Evolutionary conservation across 2,888 invertebrate species (phyloP).

Genomic region (Parascotia fuliginaria): DNA sequence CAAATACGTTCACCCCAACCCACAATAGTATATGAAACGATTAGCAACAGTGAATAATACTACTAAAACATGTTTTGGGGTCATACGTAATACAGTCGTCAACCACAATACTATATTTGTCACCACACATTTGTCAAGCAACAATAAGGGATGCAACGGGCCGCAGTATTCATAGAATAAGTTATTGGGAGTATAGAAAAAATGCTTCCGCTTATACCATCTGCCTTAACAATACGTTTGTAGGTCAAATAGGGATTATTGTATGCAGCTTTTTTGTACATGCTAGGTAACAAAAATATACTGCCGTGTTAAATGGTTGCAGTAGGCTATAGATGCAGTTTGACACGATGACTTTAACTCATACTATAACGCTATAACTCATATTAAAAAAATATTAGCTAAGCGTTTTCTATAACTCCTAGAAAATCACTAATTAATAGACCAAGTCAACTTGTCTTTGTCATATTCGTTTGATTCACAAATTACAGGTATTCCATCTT

Average conservation of each 20-base stretch:
- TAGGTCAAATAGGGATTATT: constrained; percentile 75
- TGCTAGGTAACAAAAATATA: too few relatives aligned
- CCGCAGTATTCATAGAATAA: constrained; percentile 55
- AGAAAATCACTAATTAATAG: too few relatives aligned
- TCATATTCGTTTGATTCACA: too few relatives aligned
- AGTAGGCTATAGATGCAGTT: too few relatives aligned
- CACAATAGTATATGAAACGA: constrained; percentile 13
- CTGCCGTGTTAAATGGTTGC: too few relatives aligned
- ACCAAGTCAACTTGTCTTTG: too few relatives aligned
- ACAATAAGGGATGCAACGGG: constrained; percentile 50
- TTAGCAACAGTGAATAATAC: constrained; percentile 39
- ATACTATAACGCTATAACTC: too few relatives aligned
- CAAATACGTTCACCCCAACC: background rate
- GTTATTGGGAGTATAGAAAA: constrained; percentile 50
- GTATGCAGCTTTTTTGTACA: too few relatives aligned
- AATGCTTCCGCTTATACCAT: constrained; percentile 62
- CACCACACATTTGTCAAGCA: constrained; percentile 79
- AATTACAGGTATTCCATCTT: too few relatives aligned
- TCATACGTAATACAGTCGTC: constrained; percentile 68
- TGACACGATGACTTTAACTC: too few relatives aligned
- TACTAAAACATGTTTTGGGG: constrained; percentile 31
- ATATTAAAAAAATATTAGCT: too few relatives aligned
- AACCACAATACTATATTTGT: constrained; percentile 77
- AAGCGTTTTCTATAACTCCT: too few relatives aligned
- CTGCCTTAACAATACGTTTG: constrained; percentile 64